Evolutionary conservation across 2,113 vertebrate genomes (phyloP).

Genomic region (Sminthopsis crassicaudata): DNA sequence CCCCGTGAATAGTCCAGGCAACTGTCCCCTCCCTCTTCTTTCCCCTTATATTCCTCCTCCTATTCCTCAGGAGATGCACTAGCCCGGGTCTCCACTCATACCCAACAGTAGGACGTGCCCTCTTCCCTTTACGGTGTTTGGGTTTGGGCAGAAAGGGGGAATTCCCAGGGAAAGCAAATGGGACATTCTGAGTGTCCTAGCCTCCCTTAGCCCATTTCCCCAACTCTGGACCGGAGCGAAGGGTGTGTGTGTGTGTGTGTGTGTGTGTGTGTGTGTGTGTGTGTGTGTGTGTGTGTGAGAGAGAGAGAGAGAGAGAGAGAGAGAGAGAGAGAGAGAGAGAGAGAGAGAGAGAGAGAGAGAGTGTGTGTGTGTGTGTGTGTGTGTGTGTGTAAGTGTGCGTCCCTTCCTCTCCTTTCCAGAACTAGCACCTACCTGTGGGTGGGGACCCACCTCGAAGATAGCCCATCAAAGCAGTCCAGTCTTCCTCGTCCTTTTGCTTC

Average conservation of each 20-base stretch:
- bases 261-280: slow-evolving; percentile 23
- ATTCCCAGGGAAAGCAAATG: background rate
- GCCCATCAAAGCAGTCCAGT: slow-evolving; percentile 67
- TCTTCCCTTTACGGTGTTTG: slow-evolving; percentile 18
- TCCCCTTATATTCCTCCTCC: background rate
- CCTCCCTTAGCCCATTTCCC: slow-evolving; percentile 19
- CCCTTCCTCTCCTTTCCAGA: slow-evolving; percentile 66
- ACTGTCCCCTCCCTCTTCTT: slow-evolving; percentile 26
- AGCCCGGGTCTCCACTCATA: slow-evolving; percentile 30
- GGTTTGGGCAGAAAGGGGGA: slow-evolving; percentile 19
- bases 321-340: too few relatives aligned
- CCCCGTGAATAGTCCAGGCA: background rate
- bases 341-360: too few relatives aligned
- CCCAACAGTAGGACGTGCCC: slow-evolving; percentile 5
- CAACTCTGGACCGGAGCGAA: slow-evolving; percentile 46
- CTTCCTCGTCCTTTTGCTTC: slow-evolving; percentile 64
- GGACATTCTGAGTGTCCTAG: background rate
- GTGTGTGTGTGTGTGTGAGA: too few relatives aligned
- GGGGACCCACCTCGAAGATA: slow-evolving; percentile 56
- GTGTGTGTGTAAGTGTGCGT: background rate
- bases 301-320: too few relatives aligned
- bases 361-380: background rate
- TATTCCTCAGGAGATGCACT: background rate
- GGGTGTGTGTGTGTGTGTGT: background rate
- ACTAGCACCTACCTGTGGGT: slow-evolving; percentile 73